Conservation (phyloP, 2,797 vertebrate species). For the Acestrorhynchus altus region DNA sequence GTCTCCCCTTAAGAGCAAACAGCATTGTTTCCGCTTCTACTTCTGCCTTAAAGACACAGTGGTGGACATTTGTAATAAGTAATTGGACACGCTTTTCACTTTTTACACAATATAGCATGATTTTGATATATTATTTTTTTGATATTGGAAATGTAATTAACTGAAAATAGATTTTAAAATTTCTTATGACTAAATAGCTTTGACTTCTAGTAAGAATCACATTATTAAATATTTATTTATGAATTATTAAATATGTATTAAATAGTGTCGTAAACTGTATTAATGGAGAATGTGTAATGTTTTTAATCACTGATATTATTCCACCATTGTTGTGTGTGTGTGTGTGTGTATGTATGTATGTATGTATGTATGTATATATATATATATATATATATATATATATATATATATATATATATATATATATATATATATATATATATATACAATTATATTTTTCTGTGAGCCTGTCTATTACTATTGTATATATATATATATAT, state of each 20-base stretch:
- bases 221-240: too few relatives aligned
- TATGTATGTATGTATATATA: too few relatives aligned
- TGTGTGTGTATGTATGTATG: background rate
- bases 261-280: too few relatives aligned
- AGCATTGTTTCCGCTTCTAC: slow-evolving; percentile 52
- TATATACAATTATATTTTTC: background rate
- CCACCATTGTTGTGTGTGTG: background rate
- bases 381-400: too few relatives aligned
- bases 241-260: too few relatives aligned
- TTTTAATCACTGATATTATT: slow-evolving; percentile 8
- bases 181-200: too few relatives aligned
- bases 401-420: background rate
- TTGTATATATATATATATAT: background rate
- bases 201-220: background rate
- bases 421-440: background rate
- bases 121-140: background rate
- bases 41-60: slow-evolving; percentile 47
- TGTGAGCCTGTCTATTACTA: background rate
- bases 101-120: background rate
- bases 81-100: background rate
- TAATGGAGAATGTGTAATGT: background rate
- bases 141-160: background rate
- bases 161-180: too few relatives aligned
- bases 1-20: slow-evolving; percentile 69
- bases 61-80: slow-evolving; percentile 2